Percentiles rank a stretch among this genome's conserved stretches.
Conservation (phyloP, 2,113 vertebrate genomes). For the Psophia crepitans region DNA sequence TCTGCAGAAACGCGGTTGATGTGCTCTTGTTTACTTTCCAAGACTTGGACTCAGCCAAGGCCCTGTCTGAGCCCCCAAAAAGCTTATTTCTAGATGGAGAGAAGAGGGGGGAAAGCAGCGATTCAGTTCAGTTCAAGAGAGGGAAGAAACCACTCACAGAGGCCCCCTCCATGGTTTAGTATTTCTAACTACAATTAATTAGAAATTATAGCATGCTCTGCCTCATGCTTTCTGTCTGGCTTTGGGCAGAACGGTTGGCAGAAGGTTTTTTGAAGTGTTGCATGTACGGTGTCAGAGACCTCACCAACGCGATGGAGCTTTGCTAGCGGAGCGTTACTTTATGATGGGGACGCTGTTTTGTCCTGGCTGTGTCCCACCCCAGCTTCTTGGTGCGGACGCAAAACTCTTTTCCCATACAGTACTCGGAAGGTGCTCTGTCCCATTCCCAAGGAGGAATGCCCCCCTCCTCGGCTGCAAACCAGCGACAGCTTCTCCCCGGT, state of each 20-base stretch:
- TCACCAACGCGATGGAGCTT: not conserved
- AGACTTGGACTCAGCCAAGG: not conserved
- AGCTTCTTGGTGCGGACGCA: too few species aligned
- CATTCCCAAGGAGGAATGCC: not conserved
- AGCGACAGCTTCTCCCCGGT: not conserved
- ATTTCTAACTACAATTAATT: not conserved
- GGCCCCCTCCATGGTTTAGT: not conserved
- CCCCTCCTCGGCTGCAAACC: not conserved
- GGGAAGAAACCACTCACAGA: not conserved
- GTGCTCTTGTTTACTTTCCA: not conserved
- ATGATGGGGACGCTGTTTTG: not conserved
- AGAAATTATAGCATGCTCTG: not conserved
- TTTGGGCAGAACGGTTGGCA: not conserved
- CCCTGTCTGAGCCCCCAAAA: not conserved
- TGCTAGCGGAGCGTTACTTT: not conserved
- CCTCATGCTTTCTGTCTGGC: not conserved
- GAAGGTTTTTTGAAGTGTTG: not conserved
- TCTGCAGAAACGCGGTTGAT: not conserved
- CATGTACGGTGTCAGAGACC: not conserved
- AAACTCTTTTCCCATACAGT: not conserved
- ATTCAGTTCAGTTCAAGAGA: not conserved
- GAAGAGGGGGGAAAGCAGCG: not conserved
- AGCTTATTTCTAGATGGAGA: not conserved
- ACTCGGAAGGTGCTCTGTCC: not conserved
- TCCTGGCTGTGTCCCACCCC: too few species aligned